Evolutionary conservation across 1,140 invertebrate genomes (phyloP), one percentile per base, ranked within the genome.

Genomic region (Bombus confusus): DNA sequence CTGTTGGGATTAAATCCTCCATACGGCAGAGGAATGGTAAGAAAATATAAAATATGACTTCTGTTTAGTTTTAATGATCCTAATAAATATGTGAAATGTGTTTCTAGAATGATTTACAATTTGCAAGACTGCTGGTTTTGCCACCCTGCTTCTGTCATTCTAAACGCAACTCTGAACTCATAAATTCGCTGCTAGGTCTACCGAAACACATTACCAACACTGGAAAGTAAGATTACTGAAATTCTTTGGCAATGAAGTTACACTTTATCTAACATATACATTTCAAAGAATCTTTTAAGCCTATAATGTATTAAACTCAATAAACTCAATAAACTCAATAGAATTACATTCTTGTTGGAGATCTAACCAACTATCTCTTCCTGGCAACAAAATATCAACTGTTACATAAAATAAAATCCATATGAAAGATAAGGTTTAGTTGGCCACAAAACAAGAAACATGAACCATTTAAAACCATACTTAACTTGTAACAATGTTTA

Each of bases 151-250:
- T 92, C 12, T 93, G 87, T 57, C 91, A 94, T 86, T 74, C 87
- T 2, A 97, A 97, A 92, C 95, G 97, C 13, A 97, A 97, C 90
- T 97, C 97, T 0, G 97, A 97, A 89, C 93, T 97, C 10, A 97
- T 97, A 81, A 97, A 97, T 90, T 97, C 97, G 3, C 93, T 97
- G 3, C 92, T 97, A 1, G 96, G 96, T 43, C 91, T 97, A 47
- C 97, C 97, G 25, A 97, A 97, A 88, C 96, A 96, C 83, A 96
- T 97, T 95, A 96, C 97, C 86, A 97, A 97, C 85, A 97, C 96
- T 31, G 97, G 97, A 78, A 95, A 94, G 88, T 94, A 89, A 92
- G 77, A 57, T n/a, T 69, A 73, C 8, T 78, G 13, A 41, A 77
- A 39, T 43, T 69, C 37, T 34, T 9, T 52, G 34, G 4, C 22